Conservation (phyloP, 2,113 vertebrate genomes). For the Vanacampus margaritifer region DNA sequence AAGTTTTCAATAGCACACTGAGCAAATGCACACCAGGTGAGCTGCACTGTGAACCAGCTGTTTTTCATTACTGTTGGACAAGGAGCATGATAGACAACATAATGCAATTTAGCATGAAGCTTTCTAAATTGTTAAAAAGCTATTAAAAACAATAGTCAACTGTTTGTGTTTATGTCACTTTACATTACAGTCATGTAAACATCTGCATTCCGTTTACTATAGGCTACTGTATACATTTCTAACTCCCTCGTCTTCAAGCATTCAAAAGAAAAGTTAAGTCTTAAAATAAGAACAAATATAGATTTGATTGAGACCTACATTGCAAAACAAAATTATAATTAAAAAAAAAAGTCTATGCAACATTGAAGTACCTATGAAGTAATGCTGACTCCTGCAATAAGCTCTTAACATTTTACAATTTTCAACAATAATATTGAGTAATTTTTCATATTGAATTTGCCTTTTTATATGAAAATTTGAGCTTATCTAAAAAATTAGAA, state of each 20-base stretch:
- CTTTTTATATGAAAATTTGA: background rate
- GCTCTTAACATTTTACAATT: background rate
- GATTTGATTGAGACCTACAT: background rate
- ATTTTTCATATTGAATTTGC: background rate
- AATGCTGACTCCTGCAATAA: background rate
- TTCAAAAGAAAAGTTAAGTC: too few species aligned
- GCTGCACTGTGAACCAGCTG: constrained; percentile 27
- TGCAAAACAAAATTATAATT: background rate
- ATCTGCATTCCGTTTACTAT: background rate
- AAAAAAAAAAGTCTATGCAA: background rate
- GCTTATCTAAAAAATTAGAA: background rate
- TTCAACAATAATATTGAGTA: background rate
- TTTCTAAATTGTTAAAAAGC: background rate
- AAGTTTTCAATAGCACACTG: constrained; percentile 1
- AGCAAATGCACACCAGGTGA: constrained; percentile 35
- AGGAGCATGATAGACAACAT: background rate
- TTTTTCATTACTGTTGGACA: constrained; percentile 4
- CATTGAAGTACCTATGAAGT: background rate
- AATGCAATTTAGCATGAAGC: background rate
- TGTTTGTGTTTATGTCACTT: background rate
- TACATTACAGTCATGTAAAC: background rate
- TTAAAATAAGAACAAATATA: too few species aligned
- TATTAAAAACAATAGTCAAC: background rate
- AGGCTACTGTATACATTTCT: too few species aligned
- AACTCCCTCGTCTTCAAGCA: too few species aligned